Conservation (phyloP, 2,888 invertebrate species). For the Oscheius sp. region DNA sequence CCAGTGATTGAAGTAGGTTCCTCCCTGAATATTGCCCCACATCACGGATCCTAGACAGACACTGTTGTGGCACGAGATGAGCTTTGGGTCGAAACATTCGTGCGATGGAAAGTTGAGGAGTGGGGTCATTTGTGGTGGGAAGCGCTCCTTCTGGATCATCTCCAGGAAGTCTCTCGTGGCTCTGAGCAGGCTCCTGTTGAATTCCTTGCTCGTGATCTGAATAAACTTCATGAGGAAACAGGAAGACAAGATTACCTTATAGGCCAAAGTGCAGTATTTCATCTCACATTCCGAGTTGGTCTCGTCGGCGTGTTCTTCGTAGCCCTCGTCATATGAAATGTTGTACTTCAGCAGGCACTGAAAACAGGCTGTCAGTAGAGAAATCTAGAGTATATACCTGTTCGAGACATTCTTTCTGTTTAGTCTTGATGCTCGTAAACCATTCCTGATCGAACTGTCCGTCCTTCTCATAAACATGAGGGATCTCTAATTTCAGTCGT, state of each 20-base stretch:
- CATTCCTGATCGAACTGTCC: not conserved
- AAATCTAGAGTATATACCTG: not conserved
- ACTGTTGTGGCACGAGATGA: conserved; percentile 34
- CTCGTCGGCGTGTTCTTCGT: conserved; percentile 20
- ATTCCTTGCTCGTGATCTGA: not conserved
- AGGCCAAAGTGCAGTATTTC: conserved; percentile 3
- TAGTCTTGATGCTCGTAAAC: not conserved
- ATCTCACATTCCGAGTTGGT: not conserved
- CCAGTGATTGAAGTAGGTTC: conserved; percentile 54
- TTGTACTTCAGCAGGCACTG: conserved; percentile 38
- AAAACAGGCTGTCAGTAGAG: conserved; percentile 9
- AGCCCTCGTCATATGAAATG: conserved; percentile 23
- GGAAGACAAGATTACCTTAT: not conserved
- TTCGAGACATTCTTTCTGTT: not conserved
- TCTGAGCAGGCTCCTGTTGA: not conserved
- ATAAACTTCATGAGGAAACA: too few species aligned
- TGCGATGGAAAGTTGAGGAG: not conserved
- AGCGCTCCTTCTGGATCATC: conserved; percentile 23
- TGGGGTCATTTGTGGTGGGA: not conserved
- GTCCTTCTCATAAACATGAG: conserved; percentile 3
- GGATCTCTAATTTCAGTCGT: conserved; percentile 24
- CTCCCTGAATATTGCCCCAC: conserved; percentile 57
- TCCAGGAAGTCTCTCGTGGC: conserved; percentile 24
- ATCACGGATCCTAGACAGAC: conserved; percentile 45
- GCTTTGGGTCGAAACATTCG: not conserved